Conservation (phyloP, 2,113 vertebrate genomes). For the Otus sunia region DNA sequence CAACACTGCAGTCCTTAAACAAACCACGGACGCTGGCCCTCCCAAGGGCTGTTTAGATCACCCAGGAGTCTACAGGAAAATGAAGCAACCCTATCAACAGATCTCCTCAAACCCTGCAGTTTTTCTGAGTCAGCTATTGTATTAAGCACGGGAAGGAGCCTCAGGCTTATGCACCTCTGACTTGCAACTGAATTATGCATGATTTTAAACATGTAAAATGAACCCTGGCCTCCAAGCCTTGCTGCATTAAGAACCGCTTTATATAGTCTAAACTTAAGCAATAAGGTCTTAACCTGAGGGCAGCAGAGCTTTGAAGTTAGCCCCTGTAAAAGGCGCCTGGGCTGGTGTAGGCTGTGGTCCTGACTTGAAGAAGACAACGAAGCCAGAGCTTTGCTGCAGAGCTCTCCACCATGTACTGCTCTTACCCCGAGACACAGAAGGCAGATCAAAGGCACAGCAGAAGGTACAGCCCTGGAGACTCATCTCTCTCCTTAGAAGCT, state of each 20-base stretch:
- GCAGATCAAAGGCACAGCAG: not conserved
- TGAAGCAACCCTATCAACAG: not conserved
- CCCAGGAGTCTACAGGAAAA: not conserved
- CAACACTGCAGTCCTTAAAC: not conserved
- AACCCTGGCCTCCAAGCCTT: not conserved
- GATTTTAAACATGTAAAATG: not conserved
- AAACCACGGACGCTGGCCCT: accelerated
- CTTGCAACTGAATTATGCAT: conserved; percentile 19
- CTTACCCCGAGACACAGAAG: not conserved
- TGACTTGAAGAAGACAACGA: not conserved
- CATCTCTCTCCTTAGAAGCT: not conserved
- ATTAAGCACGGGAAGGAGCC: not conserved
- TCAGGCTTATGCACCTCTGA: not conserved
- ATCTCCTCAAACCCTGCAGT: not conserved
- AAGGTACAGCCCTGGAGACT: not conserved
- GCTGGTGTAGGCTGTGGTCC: accelerated
- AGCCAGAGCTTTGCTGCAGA: not conserved
- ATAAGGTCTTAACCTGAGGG: not conserved
- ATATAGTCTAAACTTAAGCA: not conserved
- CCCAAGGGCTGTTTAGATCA: not conserved
- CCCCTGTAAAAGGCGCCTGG: not conserved
- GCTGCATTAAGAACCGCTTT: not conserved
- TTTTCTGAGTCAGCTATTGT: not conserved
- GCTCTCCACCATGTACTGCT: not conserved
- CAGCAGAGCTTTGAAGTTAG: not conserved